Percentiles rank a stretch among this genome's conserved stretches.
These are phyloP conservation scores for Protobothrops mucrosquamatus DNA, from an alignment of 2,113 vertebrate genomes.

Conservation along the genomic window DNA sequence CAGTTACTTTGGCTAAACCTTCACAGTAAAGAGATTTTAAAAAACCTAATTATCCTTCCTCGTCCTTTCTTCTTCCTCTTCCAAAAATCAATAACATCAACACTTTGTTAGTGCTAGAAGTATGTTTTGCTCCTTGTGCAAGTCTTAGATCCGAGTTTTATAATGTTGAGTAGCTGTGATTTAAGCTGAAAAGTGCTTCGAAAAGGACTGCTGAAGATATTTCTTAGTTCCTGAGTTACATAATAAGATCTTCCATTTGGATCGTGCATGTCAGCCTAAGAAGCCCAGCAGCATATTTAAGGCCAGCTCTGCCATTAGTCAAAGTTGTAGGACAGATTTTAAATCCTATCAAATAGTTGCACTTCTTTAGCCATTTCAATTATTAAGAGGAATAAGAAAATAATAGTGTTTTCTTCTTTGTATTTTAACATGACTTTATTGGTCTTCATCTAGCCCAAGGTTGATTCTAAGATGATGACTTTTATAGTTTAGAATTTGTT, in stretches of 20 bases:
- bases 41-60: not conserved
- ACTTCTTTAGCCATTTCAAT: not conserved
- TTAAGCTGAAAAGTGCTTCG: constrained; percentile 12
- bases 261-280: not conserved
- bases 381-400: not conserved
- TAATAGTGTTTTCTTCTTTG: not conserved
- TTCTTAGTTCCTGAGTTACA: constrained; percentile 30
- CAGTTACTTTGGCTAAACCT: constrained; percentile 7
- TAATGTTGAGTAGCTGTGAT: constrained; percentile 10
- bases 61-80: not conserved
- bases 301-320: not conserved
- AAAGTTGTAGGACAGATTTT: not conserved
- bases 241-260: not conserved
- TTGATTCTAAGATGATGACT: not conserved
- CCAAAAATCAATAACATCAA: not conserved
- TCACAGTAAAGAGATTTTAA: constrained; percentile 25
- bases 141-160: constrained; percentile 18
- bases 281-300: not conserved
- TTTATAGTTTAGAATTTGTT: not conserved
- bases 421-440: not conserved
- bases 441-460: not conserved
- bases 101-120: constrained; percentile 26
- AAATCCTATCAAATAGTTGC: not conserved
- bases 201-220: constrained; percentile 13
- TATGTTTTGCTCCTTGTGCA: constrained; percentile 28